Evolutionary conservation across 2,113 vertebrate genomes (phyloP), one percentile per base, ranked within the genome.

Genomic region (Aldabrachelys gigantea): DNA sequence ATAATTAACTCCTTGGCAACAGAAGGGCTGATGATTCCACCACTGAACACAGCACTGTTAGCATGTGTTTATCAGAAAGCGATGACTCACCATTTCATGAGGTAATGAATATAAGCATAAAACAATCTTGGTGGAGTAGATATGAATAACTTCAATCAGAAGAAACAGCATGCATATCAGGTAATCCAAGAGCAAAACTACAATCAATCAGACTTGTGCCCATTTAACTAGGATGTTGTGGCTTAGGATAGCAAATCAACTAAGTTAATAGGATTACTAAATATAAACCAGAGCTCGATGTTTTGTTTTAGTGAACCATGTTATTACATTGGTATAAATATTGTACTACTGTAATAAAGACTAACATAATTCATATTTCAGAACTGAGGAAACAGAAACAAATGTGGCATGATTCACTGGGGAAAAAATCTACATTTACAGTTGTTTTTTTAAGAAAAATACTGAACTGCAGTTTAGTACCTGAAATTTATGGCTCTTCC

Each of bases 351-450:
- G 50, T 80, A 54, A 95, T 85, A 97, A 94, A 93, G 86, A 57
- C 75, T 65, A 96, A 90, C 35, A 85, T 50, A 90, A 93, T 88
- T 95, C 47, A 16, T 92, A 85, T 94, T 92, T 92, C 82, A 65
- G 92, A 97, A 81, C 53, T 65, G 56, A 97, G 91, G 54, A 80
- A 72, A 72, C 79, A 80, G 92, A 96, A 96, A 94, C 84, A 96
- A 90, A 81, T 38, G 78, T 31, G 24, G 69, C 56, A 82, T 8
- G 6, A 96, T 91, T 94, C 52, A 90, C n/a, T 75, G 85, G 35
- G 5, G 49, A 84, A 88, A 91, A 86, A 86, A 69, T 69, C 65
- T 79, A 80, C 7, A 53, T 54, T 69, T 84, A 13, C 59, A 49
- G 27, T 84, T 59, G 19, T 87, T 49, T 88, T 88, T 62, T 56